A percentile compares a stretch with the other conserved stretches of the same genome.
phyloP scores from a whole-genome alignment of 2,113 vertebrate species.

The Ornithorhynchus anatinus region DNA sequence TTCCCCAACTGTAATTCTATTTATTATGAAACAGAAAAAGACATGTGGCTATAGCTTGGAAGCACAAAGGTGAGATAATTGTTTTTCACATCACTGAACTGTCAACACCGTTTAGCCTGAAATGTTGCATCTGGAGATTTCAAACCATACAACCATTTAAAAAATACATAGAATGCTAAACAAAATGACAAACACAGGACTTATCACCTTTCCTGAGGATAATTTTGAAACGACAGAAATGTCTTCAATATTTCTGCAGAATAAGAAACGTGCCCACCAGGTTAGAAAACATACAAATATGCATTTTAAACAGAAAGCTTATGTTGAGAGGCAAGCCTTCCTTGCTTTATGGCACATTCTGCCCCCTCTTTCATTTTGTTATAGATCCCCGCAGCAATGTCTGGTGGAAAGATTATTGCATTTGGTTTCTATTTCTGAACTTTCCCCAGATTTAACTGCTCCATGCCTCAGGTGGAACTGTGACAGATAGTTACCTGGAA shows the following conservation, averaged over 20 bases:
- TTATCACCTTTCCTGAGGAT: slow-evolving; percentile 64
- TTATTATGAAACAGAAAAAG: slow-evolving; percentile 80
- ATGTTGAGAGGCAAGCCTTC: slow-evolving; percentile 25
- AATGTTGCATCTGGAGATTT: slow-evolving; percentile 69
- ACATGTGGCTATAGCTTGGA: slow-evolving; percentile 76
- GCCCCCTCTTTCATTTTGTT: neutral
- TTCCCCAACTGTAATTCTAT: slow-evolving; percentile 74
- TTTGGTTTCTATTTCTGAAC: no score
- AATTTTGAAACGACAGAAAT: slow-evolving; percentile 45
- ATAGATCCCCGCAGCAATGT: neutral
- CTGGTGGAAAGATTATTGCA: neutral
- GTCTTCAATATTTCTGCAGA: slow-evolving; percentile 32
- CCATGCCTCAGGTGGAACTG: no score
- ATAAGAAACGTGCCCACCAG: slow-evolving; percentile 52
- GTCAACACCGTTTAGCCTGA: slow-evolving; percentile 81
- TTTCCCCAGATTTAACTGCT: no score
- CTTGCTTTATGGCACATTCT: neutral
- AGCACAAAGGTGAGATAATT: slow-evolving; percentile 89
- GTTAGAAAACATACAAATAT: neutral
- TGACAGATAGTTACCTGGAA: no score
- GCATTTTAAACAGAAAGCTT: slow-evolving; percentile 33
- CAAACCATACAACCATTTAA: slow-evolving; percentile 67
- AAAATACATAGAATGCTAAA: slow-evolving; percentile 74
- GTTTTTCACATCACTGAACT: slow-evolving; percentile 81
- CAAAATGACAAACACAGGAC: slow-evolving; percentile 68